Evolutionary conservation across 2,113 vertebrate genomes (phyloP).

Genomic region (Channa argus): DNA sequence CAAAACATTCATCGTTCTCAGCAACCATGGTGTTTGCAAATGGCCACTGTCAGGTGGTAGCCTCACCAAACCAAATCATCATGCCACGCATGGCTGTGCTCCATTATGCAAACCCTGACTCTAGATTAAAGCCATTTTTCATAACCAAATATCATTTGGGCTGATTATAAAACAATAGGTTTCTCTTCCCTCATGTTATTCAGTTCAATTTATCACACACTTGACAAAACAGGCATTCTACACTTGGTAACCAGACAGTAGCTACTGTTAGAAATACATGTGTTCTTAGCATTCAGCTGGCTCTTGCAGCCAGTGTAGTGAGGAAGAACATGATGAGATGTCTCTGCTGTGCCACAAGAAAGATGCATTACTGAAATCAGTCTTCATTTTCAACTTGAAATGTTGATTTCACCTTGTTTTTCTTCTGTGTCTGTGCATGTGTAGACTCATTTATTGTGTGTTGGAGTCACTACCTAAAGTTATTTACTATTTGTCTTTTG

Average conservation of each 20-base stretch:
- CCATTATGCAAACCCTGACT: slow-evolving; percentile 63
- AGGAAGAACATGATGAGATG: slow-evolving; percentile 27
- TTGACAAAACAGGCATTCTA: slow-evolving; percentile 33
- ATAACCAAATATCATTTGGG: slow-evolving; percentile 62
- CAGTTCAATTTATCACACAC: slow-evolving; percentile 47
- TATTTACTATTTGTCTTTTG: slow-evolving; percentile 7
- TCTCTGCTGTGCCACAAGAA: slow-evolving; percentile 21
- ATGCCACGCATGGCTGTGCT: slow-evolving; percentile 48
- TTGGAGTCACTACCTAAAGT: neutral
- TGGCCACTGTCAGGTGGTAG: slow-evolving; percentile 18
- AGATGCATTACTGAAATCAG: slow-evolving; percentile 49
- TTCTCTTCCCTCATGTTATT: slow-evolving; percentile 38
- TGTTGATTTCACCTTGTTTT: neutral
- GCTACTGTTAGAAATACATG: slow-evolving; percentile 36
- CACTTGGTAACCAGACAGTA: slow-evolving; percentile 28
- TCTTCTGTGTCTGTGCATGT: neutral
- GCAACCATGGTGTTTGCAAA: slow-evolving; percentile 29
- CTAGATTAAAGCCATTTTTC: slow-evolving; percentile 74
- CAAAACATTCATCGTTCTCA: slow-evolving; percentile 37
- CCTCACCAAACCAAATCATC: slow-evolving; percentile 34
- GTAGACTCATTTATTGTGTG: neutral
- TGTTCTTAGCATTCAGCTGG: slow-evolving; percentile 26
- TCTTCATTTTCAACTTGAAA: slow-evolving; percentile 47
- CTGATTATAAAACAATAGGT: slow-evolving; percentile 55
- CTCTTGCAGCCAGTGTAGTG: neutral